Evolutionary conservation across 2,888 invertebrate species (phyloP).

Genomic region (Cremastobaeus sp.): DNA sequence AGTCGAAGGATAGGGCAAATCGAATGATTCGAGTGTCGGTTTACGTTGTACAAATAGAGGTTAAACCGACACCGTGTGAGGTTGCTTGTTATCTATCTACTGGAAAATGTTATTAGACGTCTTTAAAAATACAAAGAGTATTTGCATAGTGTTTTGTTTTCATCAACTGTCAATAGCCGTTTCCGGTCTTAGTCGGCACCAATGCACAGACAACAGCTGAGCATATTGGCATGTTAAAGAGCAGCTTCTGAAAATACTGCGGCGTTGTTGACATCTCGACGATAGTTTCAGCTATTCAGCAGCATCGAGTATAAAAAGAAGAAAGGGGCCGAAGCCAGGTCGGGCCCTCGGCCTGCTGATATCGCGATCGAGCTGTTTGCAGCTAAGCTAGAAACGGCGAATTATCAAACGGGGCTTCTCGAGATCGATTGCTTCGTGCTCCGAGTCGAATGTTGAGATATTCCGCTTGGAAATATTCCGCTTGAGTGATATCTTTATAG

Average conservation of each 20-base stretch:
- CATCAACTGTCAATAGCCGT: background rate
- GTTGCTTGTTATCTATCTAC: constrained; percentile 25
- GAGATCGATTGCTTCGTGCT: background rate
- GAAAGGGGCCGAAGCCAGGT: background rate
- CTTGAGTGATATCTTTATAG: constrained; percentile 73
- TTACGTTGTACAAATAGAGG: constrained; percentile 16
- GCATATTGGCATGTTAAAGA: no score
- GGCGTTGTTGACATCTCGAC: no score
- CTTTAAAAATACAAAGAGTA: constrained; percentile 7
- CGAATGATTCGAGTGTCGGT: constrained; percentile 16
- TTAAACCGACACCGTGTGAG: constrained; percentile 13
- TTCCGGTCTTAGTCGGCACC: no score
- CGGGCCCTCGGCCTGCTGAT: background rate
- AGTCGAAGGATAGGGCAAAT: constrained; percentile 5
- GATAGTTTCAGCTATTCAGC: no score
- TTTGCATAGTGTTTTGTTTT: constrained; percentile 10
- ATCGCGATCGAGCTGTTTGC: constrained; percentile 11
- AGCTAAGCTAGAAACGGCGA: background rate
- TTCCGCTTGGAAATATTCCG: constrained; percentile 60
- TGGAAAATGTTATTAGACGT: constrained; percentile 13
- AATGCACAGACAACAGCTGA: no score
- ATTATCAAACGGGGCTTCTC: constrained; percentile 7
- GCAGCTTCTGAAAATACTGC: no score
- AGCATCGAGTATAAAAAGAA: no score
- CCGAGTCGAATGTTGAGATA: constrained; percentile 40